These are phyloP conservation scores for Albula glossodonta DNA, from an alignment of 2,113 vertebrate species.

Conservation along the genomic window DNA sequence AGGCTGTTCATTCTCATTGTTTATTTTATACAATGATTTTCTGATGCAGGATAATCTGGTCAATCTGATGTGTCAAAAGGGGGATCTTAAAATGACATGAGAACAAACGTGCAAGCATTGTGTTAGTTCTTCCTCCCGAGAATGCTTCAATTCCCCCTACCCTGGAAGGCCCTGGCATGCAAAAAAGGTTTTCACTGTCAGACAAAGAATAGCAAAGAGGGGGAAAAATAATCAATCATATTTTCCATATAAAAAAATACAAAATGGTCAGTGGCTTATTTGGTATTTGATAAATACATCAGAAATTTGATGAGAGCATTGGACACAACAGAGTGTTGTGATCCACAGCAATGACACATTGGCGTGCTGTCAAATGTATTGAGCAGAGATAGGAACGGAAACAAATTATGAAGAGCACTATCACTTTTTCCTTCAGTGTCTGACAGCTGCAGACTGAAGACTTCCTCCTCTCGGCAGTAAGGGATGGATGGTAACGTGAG, in stretches of 20 bases:
- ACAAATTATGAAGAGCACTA: not conserved
- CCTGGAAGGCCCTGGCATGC: not conserved
- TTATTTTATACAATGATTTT: not conserved
- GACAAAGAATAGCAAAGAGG: not conserved
- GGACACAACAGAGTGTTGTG: not conserved
- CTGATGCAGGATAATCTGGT: not conserved
- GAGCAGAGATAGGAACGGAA: not conserved
- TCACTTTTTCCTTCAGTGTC: not conserved
- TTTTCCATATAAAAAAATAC: constrained; percentile 1
- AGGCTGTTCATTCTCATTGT: not conserved
- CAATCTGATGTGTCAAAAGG: not conserved
- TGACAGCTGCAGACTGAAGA: not conserved
- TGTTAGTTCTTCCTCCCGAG: not conserved
- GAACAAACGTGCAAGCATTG: not conserved
- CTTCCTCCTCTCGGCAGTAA: not conserved
- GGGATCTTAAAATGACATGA: not conserved
- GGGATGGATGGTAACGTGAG: not conserved
- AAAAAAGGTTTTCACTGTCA: not conserved
- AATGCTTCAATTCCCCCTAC: not conserved
- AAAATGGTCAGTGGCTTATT: not conserved
- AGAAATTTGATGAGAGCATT: not conserved
- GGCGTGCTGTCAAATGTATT: not conserved
- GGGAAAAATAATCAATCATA: not conserved
- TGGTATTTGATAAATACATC: not conserved
- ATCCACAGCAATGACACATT: not conserved